A percentile compares a stretch with the other conserved stretches of the same genome.
These are phyloP conservation scores for Argyra leucocephala DNA, from an alignment of 2,888 invertebrate species.

Conservation along the genomic window DNA sequence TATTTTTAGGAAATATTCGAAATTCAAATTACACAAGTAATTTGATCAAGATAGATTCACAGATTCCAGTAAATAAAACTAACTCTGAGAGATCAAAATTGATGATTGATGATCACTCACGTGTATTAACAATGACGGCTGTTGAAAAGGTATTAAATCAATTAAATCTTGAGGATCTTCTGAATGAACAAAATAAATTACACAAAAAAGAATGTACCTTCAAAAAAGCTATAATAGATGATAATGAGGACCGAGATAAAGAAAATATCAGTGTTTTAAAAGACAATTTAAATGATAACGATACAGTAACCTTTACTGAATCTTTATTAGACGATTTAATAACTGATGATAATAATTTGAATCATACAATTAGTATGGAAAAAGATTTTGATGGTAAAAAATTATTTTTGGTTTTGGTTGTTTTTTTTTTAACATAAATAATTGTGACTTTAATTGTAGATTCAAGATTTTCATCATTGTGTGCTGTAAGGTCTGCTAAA, in stretches of 20 bases:
- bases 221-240: slow-evolving; percentile 18
- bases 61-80: background rate
- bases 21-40: too few relatives aligned
- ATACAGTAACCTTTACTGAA: slow-evolving; percentile 38
- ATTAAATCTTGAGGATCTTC: background rate
- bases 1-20: background rate
- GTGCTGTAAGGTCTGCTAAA: background rate
- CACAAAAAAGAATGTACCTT: background rate
- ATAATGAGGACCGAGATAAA: slow-evolving; percentile 36
- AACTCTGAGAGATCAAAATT: background rate
- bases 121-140: background rate
- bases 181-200: background rate
- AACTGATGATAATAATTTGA: background rate
- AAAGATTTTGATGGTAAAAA: background rate
- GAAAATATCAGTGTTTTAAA: slow-evolving; percentile 15
- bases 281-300: slow-evolving; percentile 16
- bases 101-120: background rate
- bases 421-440: background rate
- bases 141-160: background rate
- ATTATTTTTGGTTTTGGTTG: too few relatives aligned
- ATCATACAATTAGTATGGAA: too few relatives aligned
- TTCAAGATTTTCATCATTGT: background rate
- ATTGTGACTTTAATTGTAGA: background rate
- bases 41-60: background rate
- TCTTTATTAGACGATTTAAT: slow-evolving; percentile 32